Conservation (phyloP, 92 coral and sea anemone species). For the Epizoanthus scotinus region DNA sequence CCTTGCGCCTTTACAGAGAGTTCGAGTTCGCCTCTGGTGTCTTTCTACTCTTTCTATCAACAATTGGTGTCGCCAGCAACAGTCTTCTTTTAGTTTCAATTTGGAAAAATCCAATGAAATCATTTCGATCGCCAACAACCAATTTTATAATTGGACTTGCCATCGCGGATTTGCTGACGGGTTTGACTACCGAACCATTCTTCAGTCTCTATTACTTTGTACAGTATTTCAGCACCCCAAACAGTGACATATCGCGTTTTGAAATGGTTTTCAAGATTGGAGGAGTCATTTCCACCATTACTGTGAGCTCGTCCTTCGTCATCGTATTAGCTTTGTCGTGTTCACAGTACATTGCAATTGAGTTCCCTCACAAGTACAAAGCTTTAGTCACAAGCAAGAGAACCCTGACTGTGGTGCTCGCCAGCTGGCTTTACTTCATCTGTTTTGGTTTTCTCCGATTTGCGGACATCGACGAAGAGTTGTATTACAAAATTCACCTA, state of each 20-base stretch:
- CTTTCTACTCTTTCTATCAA: conserved; percentile 25
- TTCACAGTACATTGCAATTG: conserved; percentile 38
- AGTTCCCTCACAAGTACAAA: conserved; percentile 40
- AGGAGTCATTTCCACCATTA: conserved; percentile 26
- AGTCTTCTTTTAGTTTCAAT: conserved; percentile 31
- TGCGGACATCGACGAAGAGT: conserved; percentile 14
- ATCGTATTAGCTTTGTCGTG: conserved; percentile 30
- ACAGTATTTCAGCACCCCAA: conserved; percentile 4
- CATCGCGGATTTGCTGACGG: conserved; percentile 31
- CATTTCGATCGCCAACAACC: conserved; percentile 32
- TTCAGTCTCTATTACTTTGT: conserved; percentile 33
- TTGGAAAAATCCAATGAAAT: conserved; percentile 36
- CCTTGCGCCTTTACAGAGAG: conserved; percentile 11
- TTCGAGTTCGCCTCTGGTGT: conserved; percentile 31
- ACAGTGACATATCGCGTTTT: conserved; percentile 16
- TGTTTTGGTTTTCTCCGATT: conserved; percentile 30
- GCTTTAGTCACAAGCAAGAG: conserved; percentile 20
- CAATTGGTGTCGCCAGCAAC: conserved; percentile 35
- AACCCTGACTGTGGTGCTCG: conserved; percentile 12
- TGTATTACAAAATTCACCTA: conserved; percentile 34
- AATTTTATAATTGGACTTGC: conserved; percentile 41
- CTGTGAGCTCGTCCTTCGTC: conserved; percentile 32
- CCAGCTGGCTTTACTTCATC: conserved; percentile 38
- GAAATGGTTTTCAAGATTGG: conserved; percentile 32
- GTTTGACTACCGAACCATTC: conserved; percentile 33